Evolutionary conservation across 1,140 invertebrate genomes (phyloP).

Genomic region (Diuraphis noxia): DNA sequence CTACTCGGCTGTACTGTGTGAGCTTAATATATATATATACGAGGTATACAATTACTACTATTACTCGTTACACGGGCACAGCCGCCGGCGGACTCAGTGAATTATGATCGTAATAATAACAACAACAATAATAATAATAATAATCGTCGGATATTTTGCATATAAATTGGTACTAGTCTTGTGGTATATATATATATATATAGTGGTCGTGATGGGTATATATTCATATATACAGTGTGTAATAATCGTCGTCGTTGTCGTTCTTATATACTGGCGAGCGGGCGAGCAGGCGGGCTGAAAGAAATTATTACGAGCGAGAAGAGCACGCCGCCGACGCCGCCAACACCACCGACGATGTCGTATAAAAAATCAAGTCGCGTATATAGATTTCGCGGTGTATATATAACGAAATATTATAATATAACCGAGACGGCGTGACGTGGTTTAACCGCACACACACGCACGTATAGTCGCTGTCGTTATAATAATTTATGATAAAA

Average conservation of each 20-base stretch:
- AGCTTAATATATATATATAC: background rate
- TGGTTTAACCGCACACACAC: background rate
- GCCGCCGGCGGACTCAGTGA: background rate
- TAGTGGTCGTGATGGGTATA: background rate
- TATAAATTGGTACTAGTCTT: slow-evolving; percentile 26
- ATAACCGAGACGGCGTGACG: background rate
- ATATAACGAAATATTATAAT: background rate
- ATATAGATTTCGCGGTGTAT: background rate
- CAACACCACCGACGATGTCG: background rate
- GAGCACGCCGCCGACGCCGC: background rate
- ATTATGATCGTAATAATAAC: slow-evolving; percentile 33
- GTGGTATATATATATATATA: background rate
- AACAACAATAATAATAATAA: slow-evolving; percentile 18
- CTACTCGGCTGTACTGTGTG: background rate
- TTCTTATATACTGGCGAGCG: background rate
- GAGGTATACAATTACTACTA: background rate
- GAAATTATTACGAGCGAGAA: background rate
- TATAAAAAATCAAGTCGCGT: background rate
- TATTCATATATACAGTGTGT: background rate
- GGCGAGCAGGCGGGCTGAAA: background rate
- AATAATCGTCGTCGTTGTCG: slow-evolving; percentile 5
- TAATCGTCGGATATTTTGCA: slow-evolving; percentile 40
- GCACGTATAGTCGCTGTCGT: background rate
- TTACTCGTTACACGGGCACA: background rate
- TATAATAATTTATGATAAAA: background rate